These are phyloP conservation scores for Drosophila sturtevanti DNA, from an alignment of 1,140 invertebrate species.

Conservation along the genomic window DNA sequence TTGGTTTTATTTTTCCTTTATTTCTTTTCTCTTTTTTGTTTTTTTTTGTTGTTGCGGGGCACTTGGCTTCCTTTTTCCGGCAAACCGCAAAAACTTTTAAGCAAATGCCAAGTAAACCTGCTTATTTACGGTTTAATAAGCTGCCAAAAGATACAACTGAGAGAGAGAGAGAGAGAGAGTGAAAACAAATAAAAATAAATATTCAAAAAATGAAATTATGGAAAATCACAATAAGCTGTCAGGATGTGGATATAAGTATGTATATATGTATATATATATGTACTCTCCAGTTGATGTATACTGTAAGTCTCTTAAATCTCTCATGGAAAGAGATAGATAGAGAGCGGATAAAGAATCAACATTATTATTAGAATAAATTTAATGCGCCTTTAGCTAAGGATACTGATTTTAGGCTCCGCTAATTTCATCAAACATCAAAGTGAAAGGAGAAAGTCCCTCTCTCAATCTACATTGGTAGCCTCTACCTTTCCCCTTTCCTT, in stretches of 20 bases:
- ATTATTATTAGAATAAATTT: constrained; percentile 67
- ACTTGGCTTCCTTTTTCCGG: constrained; percentile 27
- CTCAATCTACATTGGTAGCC: no score
- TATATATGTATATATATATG: not conserved
- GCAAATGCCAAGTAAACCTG: constrained; percentile 43
- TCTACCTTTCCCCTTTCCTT: no score
- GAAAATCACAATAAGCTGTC: constrained; percentile 27
- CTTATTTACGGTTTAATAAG: constrained; percentile 74
- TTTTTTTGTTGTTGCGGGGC: not conserved
- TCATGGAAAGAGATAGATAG: no score
- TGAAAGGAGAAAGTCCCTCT: constrained; percentile 17
- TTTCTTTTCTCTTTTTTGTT: constrained; percentile 30
- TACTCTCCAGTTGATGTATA: not conserved
- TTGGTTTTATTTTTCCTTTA: constrained; percentile 4
- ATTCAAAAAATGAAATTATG: constrained; percentile 37
- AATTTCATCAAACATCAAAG: constrained; percentile 74
- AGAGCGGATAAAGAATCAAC: constrained; percentile 42
- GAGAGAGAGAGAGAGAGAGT: no score
- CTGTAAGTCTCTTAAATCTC: constrained; percentile 10
- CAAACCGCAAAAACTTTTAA: constrained; percentile 13
- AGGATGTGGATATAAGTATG: not conserved
- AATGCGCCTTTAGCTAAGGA: constrained; percentile 50
- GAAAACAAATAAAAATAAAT: constrained; percentile 63
- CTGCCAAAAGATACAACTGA: constrained; percentile 19
- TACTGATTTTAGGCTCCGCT: constrained; percentile 39